Evolutionary conservation across 2,888 invertebrate species (phyloP).

Genomic region (Chaitophorus viminalis): DNA sequence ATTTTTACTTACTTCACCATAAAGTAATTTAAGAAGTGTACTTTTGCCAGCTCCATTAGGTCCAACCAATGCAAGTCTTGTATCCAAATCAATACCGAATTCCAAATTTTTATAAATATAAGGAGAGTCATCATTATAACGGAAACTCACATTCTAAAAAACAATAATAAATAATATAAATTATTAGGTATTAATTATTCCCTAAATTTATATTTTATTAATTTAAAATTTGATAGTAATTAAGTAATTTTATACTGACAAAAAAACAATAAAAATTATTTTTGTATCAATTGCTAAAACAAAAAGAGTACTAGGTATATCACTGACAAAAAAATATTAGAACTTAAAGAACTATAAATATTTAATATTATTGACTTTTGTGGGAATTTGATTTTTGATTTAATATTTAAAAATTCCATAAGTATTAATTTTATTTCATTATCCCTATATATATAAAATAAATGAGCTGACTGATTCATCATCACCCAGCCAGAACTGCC

Average conservation of each 20-base stretch:
- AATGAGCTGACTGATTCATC: no score
- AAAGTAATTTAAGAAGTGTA: slow-evolving; percentile 93
- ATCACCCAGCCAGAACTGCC: no score
- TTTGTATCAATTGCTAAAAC: no score
- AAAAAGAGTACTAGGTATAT: no score
- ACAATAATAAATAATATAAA: slow-evolving; percentile 40
- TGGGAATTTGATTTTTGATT: no score
- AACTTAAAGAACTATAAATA: no score
- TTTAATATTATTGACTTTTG: no score
- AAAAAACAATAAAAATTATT: no score
- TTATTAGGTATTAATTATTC: background rate
- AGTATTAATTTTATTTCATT: background rate
- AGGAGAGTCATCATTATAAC: slow-evolving; percentile 86
- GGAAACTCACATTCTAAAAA: slow-evolving; percentile 89
- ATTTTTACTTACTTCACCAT: slow-evolving; percentile 84
- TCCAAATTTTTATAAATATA: slow-evolving; percentile 97
- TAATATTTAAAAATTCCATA: background rate
- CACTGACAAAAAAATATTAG: no score
- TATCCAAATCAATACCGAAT: slow-evolving; percentile 98
- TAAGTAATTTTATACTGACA: background rate
- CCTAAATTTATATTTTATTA: background rate
- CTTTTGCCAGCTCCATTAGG: slow-evolving; percentile 99
- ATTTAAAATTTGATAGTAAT: background rate
- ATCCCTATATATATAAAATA: no score
- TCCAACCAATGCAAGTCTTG: slow-evolving; percentile 91